These are phyloP conservation scores for Sebastes matsubarae DNA, from an alignment of 2,797 vertebrate species.

Conservation along the genomic window DNA sequence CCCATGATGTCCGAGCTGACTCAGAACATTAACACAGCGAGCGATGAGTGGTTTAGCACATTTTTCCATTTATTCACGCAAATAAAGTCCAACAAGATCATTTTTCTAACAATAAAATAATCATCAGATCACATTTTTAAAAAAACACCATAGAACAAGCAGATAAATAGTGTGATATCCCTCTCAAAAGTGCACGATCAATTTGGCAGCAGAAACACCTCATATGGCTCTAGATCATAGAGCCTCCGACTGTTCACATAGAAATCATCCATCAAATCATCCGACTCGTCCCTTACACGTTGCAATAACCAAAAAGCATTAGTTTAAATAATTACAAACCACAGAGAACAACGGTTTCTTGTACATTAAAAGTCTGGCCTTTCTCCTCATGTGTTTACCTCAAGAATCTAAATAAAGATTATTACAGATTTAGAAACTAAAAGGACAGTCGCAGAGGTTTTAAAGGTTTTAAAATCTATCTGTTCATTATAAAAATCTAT, in stretches of 20 bases:
- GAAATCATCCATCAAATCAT: background rate
- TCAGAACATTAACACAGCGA: background rate
- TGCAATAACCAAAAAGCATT: background rate
- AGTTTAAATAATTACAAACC: background rate
- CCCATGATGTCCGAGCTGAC: background rate
- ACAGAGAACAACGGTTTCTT: background rate
- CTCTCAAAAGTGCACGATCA: conserved; percentile 2
- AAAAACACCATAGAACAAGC: background rate
- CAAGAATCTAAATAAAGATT: background rate
- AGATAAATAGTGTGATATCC: conserved; percentile 33
- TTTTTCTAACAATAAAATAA: conserved; percentile 3
- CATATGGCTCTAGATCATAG: background rate
- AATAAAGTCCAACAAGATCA: conserved; percentile 3
- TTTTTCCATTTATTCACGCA: conserved; percentile 16
- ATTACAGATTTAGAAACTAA: background rate
- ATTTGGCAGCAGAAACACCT: conserved; percentile 16
- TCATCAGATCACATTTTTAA: background rate
- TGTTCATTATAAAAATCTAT: background rate
- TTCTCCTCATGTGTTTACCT: background rate
- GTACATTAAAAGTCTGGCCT: background rate
- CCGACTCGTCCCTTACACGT: background rate
- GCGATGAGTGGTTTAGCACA: background rate
- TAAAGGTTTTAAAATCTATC: background rate
- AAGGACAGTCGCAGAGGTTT: background rate
- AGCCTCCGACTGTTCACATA: background rate